These are phyloP conservation scores for Chelidonichthys spinosus DNA, from an alignment of 2,797 vertebrate species.

Conservation along the genomic window DNA sequence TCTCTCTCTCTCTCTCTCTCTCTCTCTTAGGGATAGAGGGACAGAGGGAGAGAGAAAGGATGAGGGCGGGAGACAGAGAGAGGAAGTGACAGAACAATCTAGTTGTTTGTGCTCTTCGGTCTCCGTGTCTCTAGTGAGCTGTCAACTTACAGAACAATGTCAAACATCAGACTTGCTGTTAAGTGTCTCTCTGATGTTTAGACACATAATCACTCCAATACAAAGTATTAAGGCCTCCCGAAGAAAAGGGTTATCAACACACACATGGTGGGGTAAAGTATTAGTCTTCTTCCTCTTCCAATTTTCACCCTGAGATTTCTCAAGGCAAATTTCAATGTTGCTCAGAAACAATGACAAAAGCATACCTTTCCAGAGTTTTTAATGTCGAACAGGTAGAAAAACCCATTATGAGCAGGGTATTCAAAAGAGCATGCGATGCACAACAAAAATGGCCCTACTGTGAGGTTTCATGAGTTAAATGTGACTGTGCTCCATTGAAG, in stretches of 20 bases:
- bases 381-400: not conserved
- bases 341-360: not conserved
- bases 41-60: conserved; percentile 2
- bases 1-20: too few species aligned
- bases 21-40: not conserved
- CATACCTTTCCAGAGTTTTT: not conserved
- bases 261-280: too few species aligned
- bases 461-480: too few species aligned
- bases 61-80: conserved; percentile 3
- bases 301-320: conserved; percentile 2
- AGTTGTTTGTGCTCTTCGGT: conserved; percentile 40
- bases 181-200: conserved; percentile 2
- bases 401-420: not conserved
- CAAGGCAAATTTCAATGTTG: not conserved
- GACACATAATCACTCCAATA: not conserved
- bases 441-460: not conserved
- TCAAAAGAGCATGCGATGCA: not conserved
- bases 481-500: not conserved
- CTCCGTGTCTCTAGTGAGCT: conserved; percentile 30
- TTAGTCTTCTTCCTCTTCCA: not conserved
- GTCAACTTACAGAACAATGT: conserved; percentile 17
- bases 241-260: too few species aligned
- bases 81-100: conserved; percentile 37
- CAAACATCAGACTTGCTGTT: conserved; percentile 14
- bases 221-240: not conserved